Evolutionary conservation across 2,113 vertebrate species (phyloP).

Genomic region (Mus spicilegus): DNA sequence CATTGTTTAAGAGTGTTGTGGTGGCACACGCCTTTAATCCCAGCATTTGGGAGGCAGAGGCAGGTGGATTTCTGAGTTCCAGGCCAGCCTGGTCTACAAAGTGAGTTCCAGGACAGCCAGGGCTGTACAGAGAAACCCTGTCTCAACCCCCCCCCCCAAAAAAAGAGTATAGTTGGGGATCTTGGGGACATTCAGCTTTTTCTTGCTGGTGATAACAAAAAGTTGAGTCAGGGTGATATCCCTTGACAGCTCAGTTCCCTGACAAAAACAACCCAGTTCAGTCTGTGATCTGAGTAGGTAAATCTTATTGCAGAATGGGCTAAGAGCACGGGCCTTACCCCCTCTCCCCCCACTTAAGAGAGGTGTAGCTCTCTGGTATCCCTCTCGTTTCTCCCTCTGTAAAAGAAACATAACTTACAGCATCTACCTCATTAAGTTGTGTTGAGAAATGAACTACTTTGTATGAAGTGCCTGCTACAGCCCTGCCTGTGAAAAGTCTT

Average conservation of each 20-base stretch:
- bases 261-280: too few relatives aligned
- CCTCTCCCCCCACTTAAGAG: neutral
- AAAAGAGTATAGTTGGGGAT: too few relatives aligned
- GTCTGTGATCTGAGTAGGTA: accelerated
- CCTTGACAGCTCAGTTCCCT: too few relatives aligned
- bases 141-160: too few relatives aligned
- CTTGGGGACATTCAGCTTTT: neutral
- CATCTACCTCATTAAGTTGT: neutral
- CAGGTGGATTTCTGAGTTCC: too few relatives aligned
- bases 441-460: neutral
- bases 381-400: neutral
- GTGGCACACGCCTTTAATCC: too few relatives aligned
- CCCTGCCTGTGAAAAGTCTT: neutral
- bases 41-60: too few relatives aligned
- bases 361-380: neutral
- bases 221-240: neutral
- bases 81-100: too few relatives aligned
- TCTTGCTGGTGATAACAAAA: neutral
- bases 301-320: accelerated
- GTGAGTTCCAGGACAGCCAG: too few relatives aligned
- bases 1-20: neutral
- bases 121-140: too few relatives aligned
- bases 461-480: neutral
- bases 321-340: neutral
- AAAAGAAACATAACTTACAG: neutral